Evolutionary conservation across 2,888 invertebrate species (phyloP).

Genomic region (Dinocampus coccinellae): DNA sequence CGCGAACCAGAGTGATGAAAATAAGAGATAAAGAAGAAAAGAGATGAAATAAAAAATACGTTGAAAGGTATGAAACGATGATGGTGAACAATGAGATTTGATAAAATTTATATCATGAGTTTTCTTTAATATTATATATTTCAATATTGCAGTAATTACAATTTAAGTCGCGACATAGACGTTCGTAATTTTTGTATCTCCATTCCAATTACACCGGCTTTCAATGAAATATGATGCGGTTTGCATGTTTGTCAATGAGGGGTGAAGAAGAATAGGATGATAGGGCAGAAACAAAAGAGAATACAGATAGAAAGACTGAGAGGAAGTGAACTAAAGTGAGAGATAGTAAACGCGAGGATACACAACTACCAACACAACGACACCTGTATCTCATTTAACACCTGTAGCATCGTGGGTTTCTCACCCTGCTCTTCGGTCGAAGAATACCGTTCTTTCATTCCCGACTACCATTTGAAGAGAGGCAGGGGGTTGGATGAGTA

Average conservation of each 20-base stretch:
- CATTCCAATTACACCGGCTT: constrained; percentile 23
- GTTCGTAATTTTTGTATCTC: constrained; percentile 1
- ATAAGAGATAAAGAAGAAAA: background rate
- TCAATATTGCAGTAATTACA: constrained; percentile 7
- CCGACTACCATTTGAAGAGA: background rate
- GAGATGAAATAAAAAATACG: background rate
- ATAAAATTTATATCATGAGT: background rate
- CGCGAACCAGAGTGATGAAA: background rate
- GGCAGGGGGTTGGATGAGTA: background rate
- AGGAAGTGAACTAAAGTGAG: background rate
- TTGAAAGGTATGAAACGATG: background rate
- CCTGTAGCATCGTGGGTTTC: constrained; percentile 59
- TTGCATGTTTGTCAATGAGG: constrained; percentile 3
- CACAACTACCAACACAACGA: constrained; percentile 40
- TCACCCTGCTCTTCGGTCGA: constrained; percentile 13
- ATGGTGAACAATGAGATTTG: background rate
- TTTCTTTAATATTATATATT: constrained; percentile 8
- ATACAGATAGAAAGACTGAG: background rate
- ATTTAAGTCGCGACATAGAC: constrained; percentile 7
- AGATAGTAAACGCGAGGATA: constrained; percentile 30
- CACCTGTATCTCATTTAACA: constrained; percentile 66
- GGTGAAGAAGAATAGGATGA: background rate
- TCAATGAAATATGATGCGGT: constrained; percentile 24
- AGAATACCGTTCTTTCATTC: constrained; percentile 20
- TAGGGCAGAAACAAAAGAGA: background rate